These are phyloP conservation scores for Listronotus bonariensis DNA, from an alignment of 1,140 invertebrate species.

Conservation along the genomic window DNA sequence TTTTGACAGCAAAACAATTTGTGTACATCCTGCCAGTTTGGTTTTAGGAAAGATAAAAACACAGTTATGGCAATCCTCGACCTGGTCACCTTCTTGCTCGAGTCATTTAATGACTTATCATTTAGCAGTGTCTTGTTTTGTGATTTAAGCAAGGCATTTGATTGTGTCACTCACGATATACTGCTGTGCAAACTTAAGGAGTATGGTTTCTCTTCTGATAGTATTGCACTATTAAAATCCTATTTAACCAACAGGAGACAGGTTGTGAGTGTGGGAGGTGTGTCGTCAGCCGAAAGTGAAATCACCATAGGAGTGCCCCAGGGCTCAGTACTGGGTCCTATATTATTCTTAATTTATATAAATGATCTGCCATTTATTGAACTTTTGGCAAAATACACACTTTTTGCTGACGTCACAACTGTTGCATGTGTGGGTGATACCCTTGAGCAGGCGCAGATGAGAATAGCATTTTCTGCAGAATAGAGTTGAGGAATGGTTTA, in stretches of 20 bases:
- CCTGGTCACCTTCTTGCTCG: background rate
- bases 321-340: background rate
- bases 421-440: background rate
- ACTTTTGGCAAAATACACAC: background rate
- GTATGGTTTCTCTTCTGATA: background rate
- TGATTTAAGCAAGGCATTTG: background rate
- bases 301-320: too few relatives aligned
- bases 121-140: background rate
- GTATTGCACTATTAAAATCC: background rate
- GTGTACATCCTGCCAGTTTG: background rate
- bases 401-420: conserved; percentile 2
- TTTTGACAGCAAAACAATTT: background rate
- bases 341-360: conserved; percentile 4
- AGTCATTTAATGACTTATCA: background rate
- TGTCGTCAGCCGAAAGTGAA: background rate
- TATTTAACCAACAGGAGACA: background rate
- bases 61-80: background rate
- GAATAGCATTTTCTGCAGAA: background rate
- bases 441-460: background rate
- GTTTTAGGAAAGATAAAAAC: background rate
- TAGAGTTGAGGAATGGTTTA: conserved; percentile 2
- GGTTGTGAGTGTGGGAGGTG: conserved; percentile 1
- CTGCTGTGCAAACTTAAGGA: background rate
- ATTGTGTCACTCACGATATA: background rate
- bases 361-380: conserved; percentile 8